A percentile compares a stretch with the other conserved stretches of the same genome.
phyloP scores from a whole-genome alignment of 1,140 invertebrate species.

The Drosophila pachea region DNA sequence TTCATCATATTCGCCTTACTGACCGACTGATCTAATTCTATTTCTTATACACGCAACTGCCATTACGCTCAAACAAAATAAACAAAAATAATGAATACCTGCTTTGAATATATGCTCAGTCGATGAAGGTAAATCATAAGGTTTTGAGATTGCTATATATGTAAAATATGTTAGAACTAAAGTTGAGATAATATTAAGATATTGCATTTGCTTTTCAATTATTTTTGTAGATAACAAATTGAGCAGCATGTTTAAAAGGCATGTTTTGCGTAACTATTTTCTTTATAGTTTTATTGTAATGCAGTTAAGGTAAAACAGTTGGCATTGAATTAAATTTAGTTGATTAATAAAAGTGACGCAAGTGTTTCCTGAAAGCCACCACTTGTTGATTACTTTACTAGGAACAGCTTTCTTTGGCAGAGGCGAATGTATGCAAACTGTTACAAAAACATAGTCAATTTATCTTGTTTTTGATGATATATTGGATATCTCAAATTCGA shows the following conservation, averaged over 20 bases:
- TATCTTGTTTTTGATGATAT: too few species aligned
- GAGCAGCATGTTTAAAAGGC: slow-evolving; percentile 5
- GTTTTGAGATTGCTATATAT: neutral
- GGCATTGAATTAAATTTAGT: too few species aligned
- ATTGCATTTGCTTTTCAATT: slow-evolving; percentile 1
- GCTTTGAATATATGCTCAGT: slow-evolving; percentile 38
- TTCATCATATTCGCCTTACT: slow-evolving; percentile 44
- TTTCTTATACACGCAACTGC: slow-evolving; percentile 59
- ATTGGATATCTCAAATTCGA: too few species aligned
- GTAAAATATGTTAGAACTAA: neutral
- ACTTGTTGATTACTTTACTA: too few species aligned
- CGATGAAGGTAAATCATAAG: slow-evolving; percentile 68
- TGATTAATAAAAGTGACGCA: too few species aligned
- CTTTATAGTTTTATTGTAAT: too few species aligned
- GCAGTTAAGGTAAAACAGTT: too few species aligned
- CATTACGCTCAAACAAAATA: slow-evolving; percentile 26
- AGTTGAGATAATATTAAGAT: neutral
- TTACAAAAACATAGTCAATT: too few species aligned
- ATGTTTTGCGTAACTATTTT: neutral
- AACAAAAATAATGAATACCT: slow-evolving; percentile 2
- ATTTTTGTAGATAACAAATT: neutral
- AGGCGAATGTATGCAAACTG: too few species aligned
- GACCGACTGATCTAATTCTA: slow-evolving; percentile 54
- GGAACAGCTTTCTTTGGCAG: too few species aligned
- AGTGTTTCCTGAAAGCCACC: too few species aligned